Conservation (phyloP, 2,888 invertebrate genomes). For the Apodemia zela region DNA sequence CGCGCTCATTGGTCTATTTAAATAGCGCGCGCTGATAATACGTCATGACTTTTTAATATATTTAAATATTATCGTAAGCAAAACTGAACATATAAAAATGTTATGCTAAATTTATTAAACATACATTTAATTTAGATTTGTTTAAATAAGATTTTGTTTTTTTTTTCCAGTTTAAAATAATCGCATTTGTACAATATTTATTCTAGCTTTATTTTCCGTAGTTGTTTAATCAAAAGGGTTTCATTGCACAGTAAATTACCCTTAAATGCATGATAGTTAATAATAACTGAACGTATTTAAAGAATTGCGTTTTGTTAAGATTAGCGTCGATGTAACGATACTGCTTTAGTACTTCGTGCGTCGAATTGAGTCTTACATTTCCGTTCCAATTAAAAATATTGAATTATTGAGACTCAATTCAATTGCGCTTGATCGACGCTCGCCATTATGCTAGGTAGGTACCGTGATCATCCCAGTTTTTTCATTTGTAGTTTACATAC, state of each 20-base stretch:
- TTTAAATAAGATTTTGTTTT: too few species aligned
- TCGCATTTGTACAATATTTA: background rate
- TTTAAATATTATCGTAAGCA: too few species aligned
- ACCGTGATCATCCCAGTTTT: conserved; percentile 32
- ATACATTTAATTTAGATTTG: too few species aligned
- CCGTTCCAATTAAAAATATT: background rate
- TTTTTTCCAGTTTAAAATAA: too few species aligned
- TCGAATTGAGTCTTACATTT: background rate
- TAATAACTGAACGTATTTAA: too few species aligned
- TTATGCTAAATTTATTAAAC: too few species aligned
- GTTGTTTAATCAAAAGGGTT: background rate
- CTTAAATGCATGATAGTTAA: background rate
- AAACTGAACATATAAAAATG: too few species aligned
- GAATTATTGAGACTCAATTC: background rate
- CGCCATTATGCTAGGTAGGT: background rate
- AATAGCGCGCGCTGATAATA: too few species aligned
- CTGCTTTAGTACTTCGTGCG: background rate
- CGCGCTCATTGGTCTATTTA: too few species aligned
- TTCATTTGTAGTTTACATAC: conserved; percentile 22
- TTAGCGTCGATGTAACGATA: background rate
- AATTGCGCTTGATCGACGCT: background rate
- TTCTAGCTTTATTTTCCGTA: background rate
- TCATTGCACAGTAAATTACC: background rate
- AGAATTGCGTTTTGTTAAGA: background rate
- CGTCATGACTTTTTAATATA: too few species aligned